Conservation (phyloP, 2,888 invertebrate genomes). For the Apamea crenata region DNA sequence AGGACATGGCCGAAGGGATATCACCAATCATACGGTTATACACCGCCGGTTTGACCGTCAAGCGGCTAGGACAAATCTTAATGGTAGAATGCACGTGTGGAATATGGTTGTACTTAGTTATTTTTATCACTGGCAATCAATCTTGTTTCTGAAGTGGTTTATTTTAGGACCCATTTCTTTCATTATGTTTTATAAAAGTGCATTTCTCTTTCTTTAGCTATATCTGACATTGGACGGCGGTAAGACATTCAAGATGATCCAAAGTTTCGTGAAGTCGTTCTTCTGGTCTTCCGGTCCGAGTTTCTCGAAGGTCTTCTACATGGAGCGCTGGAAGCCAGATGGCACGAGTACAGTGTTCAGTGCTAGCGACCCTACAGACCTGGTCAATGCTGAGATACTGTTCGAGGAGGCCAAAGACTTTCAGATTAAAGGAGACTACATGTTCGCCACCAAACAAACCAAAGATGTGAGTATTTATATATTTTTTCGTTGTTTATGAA, state of each 20-base stretch:
- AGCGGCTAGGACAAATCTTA: slow-evolving; percentile 41
- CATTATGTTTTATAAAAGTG: background rate
- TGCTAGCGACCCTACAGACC: slow-evolving; percentile 88
- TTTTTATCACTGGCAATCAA: slow-evolving; percentile 25
- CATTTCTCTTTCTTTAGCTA: slow-evolving; percentile 89
- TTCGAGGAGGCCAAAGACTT: slow-evolving; percentile 94
- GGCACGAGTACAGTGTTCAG: slow-evolving; percentile 93
- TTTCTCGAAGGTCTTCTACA: slow-evolving; percentile 89
- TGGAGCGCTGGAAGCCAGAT: slow-evolving; percentile 92
- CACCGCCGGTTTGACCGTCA: slow-evolving; percentile 45
- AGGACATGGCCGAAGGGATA: slow-evolving; percentile 56
- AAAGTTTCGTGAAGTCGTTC: slow-evolving; percentile 94
- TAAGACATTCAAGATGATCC: slow-evolving; percentile 92
- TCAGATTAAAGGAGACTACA: slow-evolving; percentile 95
- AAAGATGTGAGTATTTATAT: slow-evolving; percentile 88
- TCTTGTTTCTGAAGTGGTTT: slow-evolving; percentile 16
- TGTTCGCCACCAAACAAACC: slow-evolving; percentile 94
- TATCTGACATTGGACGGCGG: slow-evolving; percentile 95
- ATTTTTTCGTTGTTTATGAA: background rate
- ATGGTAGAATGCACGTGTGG: slow-evolving; percentile 43
- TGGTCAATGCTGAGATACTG: slow-evolving; percentile 89
- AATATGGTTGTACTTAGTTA: slow-evolving; percentile 31
- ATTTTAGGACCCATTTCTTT: background rate
- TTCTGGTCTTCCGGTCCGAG: slow-evolving; percentile 92
- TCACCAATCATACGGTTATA: slow-evolving; percentile 61